Conservation (phyloP, 2,888 invertebrate species). For the Cerastoderma edule region DNA sequence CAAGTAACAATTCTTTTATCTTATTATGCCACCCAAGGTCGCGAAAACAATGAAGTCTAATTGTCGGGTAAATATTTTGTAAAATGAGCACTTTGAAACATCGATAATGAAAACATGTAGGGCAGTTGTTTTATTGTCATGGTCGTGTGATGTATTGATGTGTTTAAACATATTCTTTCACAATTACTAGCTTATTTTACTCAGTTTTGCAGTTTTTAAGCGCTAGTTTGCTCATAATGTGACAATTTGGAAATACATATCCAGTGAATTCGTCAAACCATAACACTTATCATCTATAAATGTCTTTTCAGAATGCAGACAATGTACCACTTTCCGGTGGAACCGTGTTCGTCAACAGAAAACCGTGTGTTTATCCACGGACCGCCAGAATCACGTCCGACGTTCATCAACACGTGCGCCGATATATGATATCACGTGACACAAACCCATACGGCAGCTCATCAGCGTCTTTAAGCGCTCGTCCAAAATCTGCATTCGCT, state of each 20-base stretch:
- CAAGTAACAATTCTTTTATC: too few relatives aligned
- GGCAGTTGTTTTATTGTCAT: neutral
- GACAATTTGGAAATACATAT: neutral
- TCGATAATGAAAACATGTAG: too few relatives aligned
- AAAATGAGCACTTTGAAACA: too few relatives aligned
- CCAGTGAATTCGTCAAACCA: neutral
- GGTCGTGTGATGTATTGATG: neutral
- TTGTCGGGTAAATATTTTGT: too few relatives aligned
- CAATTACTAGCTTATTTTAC: neutral
- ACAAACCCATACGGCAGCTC: conserved; percentile 32
- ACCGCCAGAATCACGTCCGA: conserved; percentile 49
- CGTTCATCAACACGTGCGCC: conserved; percentile 75
- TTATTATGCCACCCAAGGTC: too few relatives aligned
- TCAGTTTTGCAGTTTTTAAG: neutral
- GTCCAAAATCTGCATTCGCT: conserved; percentile 22
- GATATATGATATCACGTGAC: conserved; percentile 70
- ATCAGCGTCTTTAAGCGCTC: neutral
- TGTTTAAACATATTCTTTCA: neutral
- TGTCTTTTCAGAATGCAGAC: conserved; percentile 62
- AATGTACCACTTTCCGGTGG: conserved; percentile 80
- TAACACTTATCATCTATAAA: neutral
- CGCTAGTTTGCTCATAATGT: neutral
- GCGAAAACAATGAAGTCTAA: too few relatives aligned
- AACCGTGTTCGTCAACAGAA: conserved; percentile 77
- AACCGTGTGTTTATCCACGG: conserved; percentile 67